These are phyloP conservation scores for Anastrepha ludens DNA, from an alignment of 1,140 invertebrate species.

Conservation along the genomic window DNA sequence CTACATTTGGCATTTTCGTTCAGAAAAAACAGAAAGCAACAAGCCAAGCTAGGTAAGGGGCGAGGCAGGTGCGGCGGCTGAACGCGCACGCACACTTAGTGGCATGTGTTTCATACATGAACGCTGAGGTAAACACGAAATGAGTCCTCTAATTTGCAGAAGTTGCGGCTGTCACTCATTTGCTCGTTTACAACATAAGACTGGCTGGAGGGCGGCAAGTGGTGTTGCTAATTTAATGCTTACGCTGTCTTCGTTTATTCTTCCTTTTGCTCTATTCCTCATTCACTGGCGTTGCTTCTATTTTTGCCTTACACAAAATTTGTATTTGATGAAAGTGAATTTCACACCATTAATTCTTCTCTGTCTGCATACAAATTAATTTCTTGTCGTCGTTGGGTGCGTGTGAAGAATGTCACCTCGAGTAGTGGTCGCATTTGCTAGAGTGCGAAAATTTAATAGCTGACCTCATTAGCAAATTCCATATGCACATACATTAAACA, in stretches of 20 bases:
- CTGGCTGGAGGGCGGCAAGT: background rate
- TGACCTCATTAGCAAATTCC: constrained; percentile 14
- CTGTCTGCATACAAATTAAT: constrained; percentile 34
- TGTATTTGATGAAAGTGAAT: constrained; percentile 4
- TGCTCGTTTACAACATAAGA: background rate
- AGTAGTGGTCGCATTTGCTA: background rate
- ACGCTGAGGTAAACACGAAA: background rate
- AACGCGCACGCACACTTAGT: background rate
- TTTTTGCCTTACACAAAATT: background rate
- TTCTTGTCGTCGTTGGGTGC: constrained; percentile 14
- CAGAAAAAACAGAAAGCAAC: background rate
- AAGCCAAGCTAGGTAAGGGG: background rate
- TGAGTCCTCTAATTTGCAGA: background rate
- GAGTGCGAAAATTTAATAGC: constrained; percentile 19
- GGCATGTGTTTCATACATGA: background rate
- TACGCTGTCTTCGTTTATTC: background rate
- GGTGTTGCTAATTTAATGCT: constrained; percentile 4
- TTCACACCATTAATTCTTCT: background rate
- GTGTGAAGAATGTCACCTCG: background rate
- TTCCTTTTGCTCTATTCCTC: background rate
- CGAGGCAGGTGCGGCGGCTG: no score
- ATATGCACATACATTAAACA: background rate
- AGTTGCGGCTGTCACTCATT: background rate
- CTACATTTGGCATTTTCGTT: background rate
- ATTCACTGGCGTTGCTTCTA: background rate